phyloP scores from a whole-genome alignment of 2,113 vertebrate genomes.

The Amazona vittata region DNA sequence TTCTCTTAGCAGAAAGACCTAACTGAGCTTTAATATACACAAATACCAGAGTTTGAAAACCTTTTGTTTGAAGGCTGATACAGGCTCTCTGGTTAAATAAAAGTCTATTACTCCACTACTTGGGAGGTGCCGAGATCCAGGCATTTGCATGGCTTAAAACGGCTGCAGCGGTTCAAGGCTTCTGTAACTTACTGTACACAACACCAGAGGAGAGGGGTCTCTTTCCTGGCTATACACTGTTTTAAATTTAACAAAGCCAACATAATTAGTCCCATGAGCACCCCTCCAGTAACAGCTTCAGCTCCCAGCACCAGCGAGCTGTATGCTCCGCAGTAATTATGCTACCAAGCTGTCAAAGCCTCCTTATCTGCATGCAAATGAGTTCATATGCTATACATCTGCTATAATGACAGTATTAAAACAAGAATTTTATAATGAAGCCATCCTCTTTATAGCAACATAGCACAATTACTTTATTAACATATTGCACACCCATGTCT shows the following conservation, averaged over 20 bases:
- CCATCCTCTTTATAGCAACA: slow-evolving; percentile 61
- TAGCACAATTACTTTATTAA: slow-evolving; percentile 71
- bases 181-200: background rate
- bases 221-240: slow-evolving; percentile 33
- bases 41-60: background rate
- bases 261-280: slow-evolving; percentile 65
- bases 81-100: background rate
- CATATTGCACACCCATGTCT: slow-evolving; percentile 29
- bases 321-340: slow-evolving; percentile 67
- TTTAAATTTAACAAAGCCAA: slow-evolving; percentile 63
- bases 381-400: slow-evolving; percentile 68
- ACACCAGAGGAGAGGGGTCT: slow-evolving; percentile 6
- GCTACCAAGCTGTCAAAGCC: slow-evolving; percentile 70
- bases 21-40: background rate
- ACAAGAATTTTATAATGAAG: slow-evolving; percentile 66
- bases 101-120: background rate
- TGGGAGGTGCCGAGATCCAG: background rate
- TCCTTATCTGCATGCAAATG: slow-evolving; percentile 76
- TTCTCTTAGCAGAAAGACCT: background rate
- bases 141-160: slow-evolving; percentile 44
- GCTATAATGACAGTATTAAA: slow-evolving; percentile 70
- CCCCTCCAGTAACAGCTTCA: slow-evolving; percentile 44
- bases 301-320: slow-evolving; percentile 45
- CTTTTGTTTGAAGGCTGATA: background rate
- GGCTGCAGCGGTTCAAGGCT: slow-evolving; percentile 37